Base-by-base conservation (phyloP, 2,113 vertebrate species). In the Lota lota region DNA sequence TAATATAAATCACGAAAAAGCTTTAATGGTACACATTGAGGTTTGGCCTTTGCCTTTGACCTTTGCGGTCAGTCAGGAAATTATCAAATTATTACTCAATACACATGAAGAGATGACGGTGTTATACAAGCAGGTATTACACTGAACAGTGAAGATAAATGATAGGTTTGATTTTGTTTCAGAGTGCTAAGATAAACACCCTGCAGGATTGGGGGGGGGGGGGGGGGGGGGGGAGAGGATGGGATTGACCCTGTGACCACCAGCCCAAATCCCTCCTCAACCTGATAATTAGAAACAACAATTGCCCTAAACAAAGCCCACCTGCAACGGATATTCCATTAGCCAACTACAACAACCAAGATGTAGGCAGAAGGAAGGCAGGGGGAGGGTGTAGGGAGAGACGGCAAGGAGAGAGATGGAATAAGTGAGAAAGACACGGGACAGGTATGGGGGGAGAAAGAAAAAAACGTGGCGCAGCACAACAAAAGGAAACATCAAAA, bases 261-360 rank as follows among this genome's bases (percentile, higher is more conserved):
- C 68, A 70, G 64, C 79, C 59, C 59, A 79, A 87, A 86, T 75
- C 79, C 73, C 70, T 75, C 36, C 22, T 68, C 78, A 85, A 77
- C 84, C 67, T 80, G 61, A 86, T 83, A 79, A 89, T 87, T 82
- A 88, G 73, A 83, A 72, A 84, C 69, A 76, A 92, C 84, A 79
- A 81, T 73, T 83, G 77, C 61, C 83, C 80, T 77, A 85, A 88
- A 86, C 75, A 86, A 21, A 74, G 72, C 77, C 77, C 87, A 89
- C 87, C 87, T 90, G 88, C 69, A 83, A 79, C 68, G 84, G 82
- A 88, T 88, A 89, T 87, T 79, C 75, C 6, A 70, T 79, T 84
- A 89, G 70, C 78, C 75, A 68, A 73, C 70, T 72, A 69, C 78
- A 87, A 77, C 65, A 79, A 80, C 78, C 53, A 59, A 18, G 65